phyloP scores from a whole-genome alignment of 2,888 invertebrate species.

The Trisateles emortualis region DNA sequence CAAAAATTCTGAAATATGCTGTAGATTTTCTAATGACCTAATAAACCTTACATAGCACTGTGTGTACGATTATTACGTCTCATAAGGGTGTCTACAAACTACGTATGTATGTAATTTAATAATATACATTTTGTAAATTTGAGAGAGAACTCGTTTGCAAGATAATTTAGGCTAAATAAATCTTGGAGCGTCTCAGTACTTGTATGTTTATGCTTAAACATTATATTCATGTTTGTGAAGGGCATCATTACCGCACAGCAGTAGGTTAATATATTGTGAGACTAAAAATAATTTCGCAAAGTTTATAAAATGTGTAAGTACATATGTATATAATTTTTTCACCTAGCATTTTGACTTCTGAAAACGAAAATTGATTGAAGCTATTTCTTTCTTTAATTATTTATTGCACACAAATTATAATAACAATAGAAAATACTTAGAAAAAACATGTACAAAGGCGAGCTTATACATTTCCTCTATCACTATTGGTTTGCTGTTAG shows the following conservation, averaged over 20 bases:
- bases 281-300: too few species aligned
- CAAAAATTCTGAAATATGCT: background rate
- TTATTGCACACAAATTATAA: too few species aligned
- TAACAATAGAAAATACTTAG: too few species aligned
- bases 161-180: constrained; percentile 1
- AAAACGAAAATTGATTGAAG: too few species aligned
- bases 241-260: background rate
- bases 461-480: too few species aligned
- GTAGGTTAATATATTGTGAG: background rate
- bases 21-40: background rate
- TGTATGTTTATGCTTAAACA: background rate
- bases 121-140: background rate
- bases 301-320: too few species aligned
- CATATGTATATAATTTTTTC: too few species aligned
- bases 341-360: too few species aligned
- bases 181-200: background rate
- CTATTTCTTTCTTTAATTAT: too few species aligned
- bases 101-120: background rate
- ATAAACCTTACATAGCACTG: background rate
- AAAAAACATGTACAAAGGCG: too few species aligned
- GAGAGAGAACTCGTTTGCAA: background rate
- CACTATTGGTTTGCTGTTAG: too few species aligned
- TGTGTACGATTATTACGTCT: background rate
- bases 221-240: background rate
- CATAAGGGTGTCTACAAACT: background rate